These are phyloP conservation scores for Papilio xuthus DNA, from an alignment of 1,140 invertebrate genomes.

Conservation along the genomic window DNA sequence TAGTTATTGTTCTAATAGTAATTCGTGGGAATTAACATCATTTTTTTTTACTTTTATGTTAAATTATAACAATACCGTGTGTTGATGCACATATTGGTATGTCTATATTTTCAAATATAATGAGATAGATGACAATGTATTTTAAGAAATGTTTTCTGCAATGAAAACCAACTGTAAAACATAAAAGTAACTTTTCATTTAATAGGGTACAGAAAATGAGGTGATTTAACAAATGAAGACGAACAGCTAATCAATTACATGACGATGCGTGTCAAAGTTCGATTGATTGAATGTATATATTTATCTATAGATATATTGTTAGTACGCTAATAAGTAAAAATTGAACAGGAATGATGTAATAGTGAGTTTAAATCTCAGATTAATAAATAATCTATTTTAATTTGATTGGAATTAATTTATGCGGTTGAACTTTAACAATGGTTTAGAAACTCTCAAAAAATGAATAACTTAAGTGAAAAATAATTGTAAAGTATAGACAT, in stretches of 20 bases:
- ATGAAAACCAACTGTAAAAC: not conserved
- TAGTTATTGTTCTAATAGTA: too few species aligned
- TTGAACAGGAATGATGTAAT: not conserved
- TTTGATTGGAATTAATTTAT: not conserved
- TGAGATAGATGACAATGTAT: not conserved
- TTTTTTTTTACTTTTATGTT: too few species aligned
- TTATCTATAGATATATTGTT: not conserved
- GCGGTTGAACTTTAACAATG: too few species aligned
- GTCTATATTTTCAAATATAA: too few species aligned
- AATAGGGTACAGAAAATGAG: not conserved
- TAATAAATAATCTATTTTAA: not conserved
- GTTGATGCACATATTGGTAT: too few species aligned
- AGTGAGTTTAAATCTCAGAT: not conserved
- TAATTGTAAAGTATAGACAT: too few species aligned
- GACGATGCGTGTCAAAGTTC: slow-evolving; percentile 36
- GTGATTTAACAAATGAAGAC: slow-evolving; percentile 20
- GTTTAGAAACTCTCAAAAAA: too few species aligned
- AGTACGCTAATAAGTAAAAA: not conserved
- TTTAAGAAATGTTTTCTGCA: not conserved
- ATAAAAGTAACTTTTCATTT: not conserved
- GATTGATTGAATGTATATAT: slow-evolving; percentile 43
- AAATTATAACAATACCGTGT: too few species aligned
- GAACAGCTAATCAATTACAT: slow-evolving; percentile 43
- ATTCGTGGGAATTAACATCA: too few species aligned
- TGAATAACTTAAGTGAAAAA: too few species aligned